phyloP scores from a whole-genome alignment of 2,113 vertebrate species.

The Corydoras sp. region DNA sequence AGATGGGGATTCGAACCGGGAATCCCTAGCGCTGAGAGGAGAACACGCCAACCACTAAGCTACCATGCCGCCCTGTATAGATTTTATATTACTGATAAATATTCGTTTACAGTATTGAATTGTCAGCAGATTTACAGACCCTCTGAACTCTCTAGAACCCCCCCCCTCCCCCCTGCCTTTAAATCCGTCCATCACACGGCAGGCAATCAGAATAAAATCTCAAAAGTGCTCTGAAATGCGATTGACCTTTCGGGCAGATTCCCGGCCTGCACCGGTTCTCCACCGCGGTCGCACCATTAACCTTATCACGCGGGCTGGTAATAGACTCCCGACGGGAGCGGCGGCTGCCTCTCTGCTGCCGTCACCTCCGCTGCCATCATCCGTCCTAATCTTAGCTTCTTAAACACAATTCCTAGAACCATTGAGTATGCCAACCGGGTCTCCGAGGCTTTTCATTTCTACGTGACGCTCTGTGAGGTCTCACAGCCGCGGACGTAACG shows the following conservation, averaged over 20 bases:
- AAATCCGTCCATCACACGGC: slow-evolving; percentile 26
- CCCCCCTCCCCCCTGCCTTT: neutral
- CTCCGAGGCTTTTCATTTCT: neutral
- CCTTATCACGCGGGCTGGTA: slow-evolving; percentile 33
- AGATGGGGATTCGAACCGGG: too few species aligned
- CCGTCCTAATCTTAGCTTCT: slow-evolving; percentile 1
- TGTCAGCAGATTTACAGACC: too few species aligned
- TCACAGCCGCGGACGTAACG: neutral
- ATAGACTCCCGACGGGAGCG: slow-evolving; percentile 29
- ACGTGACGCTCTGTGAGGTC: neutral
- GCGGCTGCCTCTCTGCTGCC: neutral
- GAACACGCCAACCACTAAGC: too few species aligned
- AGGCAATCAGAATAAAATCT: slow-evolving; percentile 44
- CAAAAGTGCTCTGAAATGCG: slow-evolving; percentile 34
- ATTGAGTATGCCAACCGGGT: neutral
- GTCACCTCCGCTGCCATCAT: neutral
- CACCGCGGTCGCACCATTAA: slow-evolving; percentile 31
- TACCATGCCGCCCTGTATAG: too few species aligned
- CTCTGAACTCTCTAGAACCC: neutral
- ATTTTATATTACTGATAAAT: neutral
- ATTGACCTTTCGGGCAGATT: slow-evolving; percentile 47
- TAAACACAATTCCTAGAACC: neutral
- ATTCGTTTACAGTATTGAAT: neutral
- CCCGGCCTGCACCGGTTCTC: slow-evolving; percentile 12
- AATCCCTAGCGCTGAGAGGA: too few species aligned